Percentiles rank a stretch among this genome's conserved stretches.
Conservation (phyloP, 2,888 invertebrate species). For the Leucophora obtusa region DNA sequence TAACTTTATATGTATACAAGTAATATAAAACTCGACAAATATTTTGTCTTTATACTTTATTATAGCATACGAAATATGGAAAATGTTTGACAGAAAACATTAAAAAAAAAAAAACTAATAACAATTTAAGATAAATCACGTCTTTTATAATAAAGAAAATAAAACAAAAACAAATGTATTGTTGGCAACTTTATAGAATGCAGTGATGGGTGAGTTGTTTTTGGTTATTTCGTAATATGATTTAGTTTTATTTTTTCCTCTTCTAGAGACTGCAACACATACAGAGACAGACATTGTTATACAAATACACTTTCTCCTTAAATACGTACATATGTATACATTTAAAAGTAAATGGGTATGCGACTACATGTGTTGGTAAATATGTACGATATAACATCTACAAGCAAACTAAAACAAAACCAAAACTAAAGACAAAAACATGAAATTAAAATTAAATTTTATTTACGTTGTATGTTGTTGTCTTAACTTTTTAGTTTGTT, state of each 20-base stretch:
- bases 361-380: neutral
- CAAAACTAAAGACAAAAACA: conserved; percentile 13
- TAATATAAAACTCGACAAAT: conserved; percentile 60
- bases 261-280: neutral
- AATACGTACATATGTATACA: conserved; percentile 15
- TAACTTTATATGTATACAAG: conserved; percentile 27
- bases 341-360: neutral
- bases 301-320: conserved; percentile 27
- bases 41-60: conserved; percentile 53
- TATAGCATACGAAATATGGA: conserved; percentile 4
- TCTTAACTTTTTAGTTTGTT: neutral
- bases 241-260: conserved; percentile 12
- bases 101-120: conserved; percentile 51
- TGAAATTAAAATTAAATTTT: conserved; percentile 57
- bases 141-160: conserved; percentile 48
- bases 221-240: conserved; percentile 40
- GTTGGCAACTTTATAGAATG: conserved; percentile 51
- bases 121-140: conserved; percentile 64
- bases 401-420: conserved; percentile 23
- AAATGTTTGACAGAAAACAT: neutral
- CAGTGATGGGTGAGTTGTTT: conserved; percentile 31
- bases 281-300: conserved; percentile 2
- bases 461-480: conserved; percentile 26
- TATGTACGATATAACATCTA: neutral
- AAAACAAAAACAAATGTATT: conserved; percentile 20